Evolutionary conservation across 2,113 vertebrate genomes (phyloP).

Genomic region (Sinocyclocheilus maitianheensis): DNA sequence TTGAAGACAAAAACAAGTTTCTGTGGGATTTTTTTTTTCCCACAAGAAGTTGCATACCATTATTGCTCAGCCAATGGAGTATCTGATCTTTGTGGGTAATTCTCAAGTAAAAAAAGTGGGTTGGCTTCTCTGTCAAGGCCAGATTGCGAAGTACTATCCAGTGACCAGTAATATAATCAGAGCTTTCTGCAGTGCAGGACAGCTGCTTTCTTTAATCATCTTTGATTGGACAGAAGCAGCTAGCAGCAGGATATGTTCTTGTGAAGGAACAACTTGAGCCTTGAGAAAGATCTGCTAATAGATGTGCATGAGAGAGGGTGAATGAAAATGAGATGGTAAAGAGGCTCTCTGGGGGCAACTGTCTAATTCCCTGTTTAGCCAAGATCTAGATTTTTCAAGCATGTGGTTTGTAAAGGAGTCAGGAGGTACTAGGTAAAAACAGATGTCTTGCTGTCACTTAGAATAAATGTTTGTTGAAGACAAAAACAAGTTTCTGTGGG

Average conservation of each 20-base stretch:
- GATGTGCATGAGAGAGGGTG: slow-evolving; percentile 33
- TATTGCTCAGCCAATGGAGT: background rate
- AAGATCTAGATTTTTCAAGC: background rate
- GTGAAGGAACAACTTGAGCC: background rate
- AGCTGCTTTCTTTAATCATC: too few relatives aligned
- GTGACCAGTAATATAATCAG: slow-evolving; percentile 16
- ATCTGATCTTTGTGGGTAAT: background rate
- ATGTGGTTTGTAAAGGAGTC: background rate
- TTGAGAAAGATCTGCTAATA: slow-evolving; percentile 2
- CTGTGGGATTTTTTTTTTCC: background rate
- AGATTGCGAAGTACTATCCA: slow-evolving; percentile 21
- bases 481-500: background rate
- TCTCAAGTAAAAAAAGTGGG: background rate
- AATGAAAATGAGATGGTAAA: background rate
- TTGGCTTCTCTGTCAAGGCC: background rate
- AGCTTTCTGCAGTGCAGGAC: background rate
- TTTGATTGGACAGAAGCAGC: too few relatives aligned
- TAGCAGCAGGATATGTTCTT: slow-evolving; percentile 1
- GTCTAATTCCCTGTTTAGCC: slow-evolving; percentile 33
- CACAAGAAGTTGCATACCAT: too few relatives aligned
- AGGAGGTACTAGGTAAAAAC: background rate
- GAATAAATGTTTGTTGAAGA: background rate
- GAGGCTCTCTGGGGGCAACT: background rate
- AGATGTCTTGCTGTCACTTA: background rate
- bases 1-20: background rate